Percentiles rank a stretch among this genome's conserved stretches.
Evolutionary conservation across 1,140 invertebrate species (phyloP).

Genomic region (Hyphantria cunea): DNA sequence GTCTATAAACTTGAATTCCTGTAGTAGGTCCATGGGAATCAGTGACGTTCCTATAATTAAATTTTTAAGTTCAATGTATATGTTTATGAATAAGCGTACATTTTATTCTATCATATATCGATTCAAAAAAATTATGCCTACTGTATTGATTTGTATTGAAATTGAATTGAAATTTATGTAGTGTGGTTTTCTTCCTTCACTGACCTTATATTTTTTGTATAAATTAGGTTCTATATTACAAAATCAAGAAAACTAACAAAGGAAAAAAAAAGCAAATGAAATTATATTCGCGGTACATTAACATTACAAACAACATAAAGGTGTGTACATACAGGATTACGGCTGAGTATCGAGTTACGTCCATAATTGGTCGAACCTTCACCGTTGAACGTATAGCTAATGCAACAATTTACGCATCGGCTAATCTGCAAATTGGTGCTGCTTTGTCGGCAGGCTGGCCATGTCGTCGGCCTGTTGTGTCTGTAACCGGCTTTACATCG

Average conservation of each 20-base stretch:
- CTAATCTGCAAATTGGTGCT: slow-evolving; percentile 74
- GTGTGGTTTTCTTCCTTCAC: no score
- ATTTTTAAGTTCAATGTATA: no score
- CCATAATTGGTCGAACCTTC: slow-evolving; percentile 61
- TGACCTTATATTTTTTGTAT: no score
- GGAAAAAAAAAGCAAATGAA: slow-evolving; percentile 22
- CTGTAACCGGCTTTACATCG: slow-evolving; percentile 45
- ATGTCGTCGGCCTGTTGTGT: slow-evolving; percentile 43
- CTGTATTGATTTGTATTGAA: no score
- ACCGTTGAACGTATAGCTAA: slow-evolving; percentile 58
- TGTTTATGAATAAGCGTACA: no score
- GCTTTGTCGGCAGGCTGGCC: slow-evolving; percentile 62
- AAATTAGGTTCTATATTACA: no score
- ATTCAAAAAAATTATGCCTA: no score
- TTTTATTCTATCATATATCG: no score
- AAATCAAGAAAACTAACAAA: background rate
- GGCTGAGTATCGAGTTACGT: slow-evolving; percentile 54
- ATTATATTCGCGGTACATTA: slow-evolving; percentile 33
- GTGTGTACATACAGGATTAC: slow-evolving; percentile 39
- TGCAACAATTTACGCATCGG: slow-evolving; percentile 76
- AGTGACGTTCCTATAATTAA: background rate
- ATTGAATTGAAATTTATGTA: no score
- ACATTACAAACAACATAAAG: slow-evolving; percentile 36
- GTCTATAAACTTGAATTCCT: slow-evolving; percentile 16
- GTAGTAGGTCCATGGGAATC: slow-evolving; percentile 16